Conservation (phyloP, 2,113 vertebrate species). For the Guaruba guarouba region DNA sequence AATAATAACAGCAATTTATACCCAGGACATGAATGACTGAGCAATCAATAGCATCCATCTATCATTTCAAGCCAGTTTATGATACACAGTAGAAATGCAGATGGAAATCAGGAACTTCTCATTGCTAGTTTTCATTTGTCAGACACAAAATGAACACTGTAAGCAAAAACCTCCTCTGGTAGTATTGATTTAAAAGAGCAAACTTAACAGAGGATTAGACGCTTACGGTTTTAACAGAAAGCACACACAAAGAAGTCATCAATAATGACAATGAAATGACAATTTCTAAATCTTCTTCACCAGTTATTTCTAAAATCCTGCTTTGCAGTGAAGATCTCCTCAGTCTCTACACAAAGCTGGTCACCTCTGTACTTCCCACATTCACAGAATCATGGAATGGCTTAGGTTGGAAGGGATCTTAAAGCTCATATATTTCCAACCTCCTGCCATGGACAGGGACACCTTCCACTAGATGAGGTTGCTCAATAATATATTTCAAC, state of each 20-base stretch:
- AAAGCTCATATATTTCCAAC: background rate
- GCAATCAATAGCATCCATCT: background rate
- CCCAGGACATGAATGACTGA: background rate
- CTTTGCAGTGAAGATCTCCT: background rate
- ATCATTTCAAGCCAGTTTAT: background rate
- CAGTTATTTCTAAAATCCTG: background rate
- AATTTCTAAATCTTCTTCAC: background rate
- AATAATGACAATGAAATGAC: background rate
- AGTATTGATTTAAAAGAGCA: background rate
- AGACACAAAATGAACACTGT: background rate
- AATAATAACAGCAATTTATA: background rate
- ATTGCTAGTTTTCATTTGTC: background rate
- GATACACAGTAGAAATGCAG: background rate
- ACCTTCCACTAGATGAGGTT: background rate
- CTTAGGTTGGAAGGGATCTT: background rate
- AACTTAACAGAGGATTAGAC: conserved; percentile 2
- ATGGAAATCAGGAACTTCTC: background rate
- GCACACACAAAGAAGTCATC: background rate
- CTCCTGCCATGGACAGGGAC: background rate
- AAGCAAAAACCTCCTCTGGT: background rate
- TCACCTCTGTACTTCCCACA: background rate
- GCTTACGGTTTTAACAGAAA: background rate
- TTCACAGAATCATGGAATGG: background rate
- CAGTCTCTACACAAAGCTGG: background rate
- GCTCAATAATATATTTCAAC: background rate